These are phyloP conservation scores for Acromyrmex echinatior DNA, from an alignment of 1,140 invertebrate species.

Conservation along the genomic window DNA sequence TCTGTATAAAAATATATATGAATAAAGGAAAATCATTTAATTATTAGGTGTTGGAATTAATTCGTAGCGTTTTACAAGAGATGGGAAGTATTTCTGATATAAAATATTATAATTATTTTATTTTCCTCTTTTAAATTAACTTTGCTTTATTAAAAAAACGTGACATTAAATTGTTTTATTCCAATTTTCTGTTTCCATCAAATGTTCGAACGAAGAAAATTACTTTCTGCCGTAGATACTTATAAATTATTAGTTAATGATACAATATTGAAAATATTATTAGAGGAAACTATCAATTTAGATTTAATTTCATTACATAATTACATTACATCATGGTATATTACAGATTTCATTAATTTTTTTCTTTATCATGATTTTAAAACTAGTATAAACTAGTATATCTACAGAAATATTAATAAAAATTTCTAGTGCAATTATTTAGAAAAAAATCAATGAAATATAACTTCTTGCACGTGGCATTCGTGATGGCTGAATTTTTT, in stretches of 20 bases:
- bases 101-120: neutral
- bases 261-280: neutral
- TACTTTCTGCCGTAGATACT: neutral
- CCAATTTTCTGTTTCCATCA: neutral
- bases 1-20: neutral
- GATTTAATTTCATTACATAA: neutral
- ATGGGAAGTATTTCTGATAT: neutral
- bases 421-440: neutral
- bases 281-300: neutral
- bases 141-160: neutral
- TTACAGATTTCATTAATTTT: neutral
- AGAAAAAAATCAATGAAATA: neutral
- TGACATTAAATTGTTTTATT: neutral
- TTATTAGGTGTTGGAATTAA: no score
- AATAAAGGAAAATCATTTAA: neutral
- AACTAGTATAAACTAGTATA: neutral
- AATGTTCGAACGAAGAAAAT: neutral
- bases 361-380: neutral
- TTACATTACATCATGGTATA: neutral
- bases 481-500: neutral
- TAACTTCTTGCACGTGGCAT: neutral
- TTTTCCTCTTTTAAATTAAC: neutral
- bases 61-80: no score
- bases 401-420: neutral
- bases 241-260: slow-evolving; percentile 13